A percentile compares a stretch with the other conserved stretches of the same genome.
phyloP scores from a whole-genome alignment of 1,140 invertebrate genomes.

The Helicoverpa armigera region DNA sequence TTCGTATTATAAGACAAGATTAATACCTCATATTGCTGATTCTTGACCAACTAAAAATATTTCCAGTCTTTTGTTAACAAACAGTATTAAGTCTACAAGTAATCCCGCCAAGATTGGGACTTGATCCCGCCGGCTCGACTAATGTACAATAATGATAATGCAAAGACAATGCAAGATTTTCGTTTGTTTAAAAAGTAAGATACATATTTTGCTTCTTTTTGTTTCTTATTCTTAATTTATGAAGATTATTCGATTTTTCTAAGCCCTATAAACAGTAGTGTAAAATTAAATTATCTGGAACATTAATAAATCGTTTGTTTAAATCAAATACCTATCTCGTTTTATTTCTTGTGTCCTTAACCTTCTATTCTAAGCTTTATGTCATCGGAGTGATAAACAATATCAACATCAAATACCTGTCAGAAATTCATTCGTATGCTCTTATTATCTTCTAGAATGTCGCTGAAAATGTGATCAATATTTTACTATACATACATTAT shows the following conservation, averaged over 20 bases:
- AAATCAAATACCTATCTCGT: slow-evolving; percentile 49
- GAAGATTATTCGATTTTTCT: slow-evolving; percentile 23
- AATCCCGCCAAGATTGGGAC: slow-evolving; percentile 2
- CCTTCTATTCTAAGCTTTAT: too few relatives aligned
- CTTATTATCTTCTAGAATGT: too few relatives aligned
- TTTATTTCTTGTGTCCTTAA: slow-evolving; percentile 36
- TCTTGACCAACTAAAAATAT: neutral
- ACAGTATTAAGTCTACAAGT: neutral
- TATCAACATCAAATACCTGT: neutral
- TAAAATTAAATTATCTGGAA: slow-evolving; percentile 57
- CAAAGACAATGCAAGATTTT: slow-evolving; percentile 45
- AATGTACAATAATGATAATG: slow-evolving; percentile 38
- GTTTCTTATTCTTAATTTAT: slow-evolving; percentile 6
- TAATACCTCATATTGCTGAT: neutral
- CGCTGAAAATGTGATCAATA: too few relatives aligned
- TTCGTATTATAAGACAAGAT: neutral
- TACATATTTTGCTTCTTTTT: slow-evolving; percentile 25
- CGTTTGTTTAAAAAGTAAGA: slow-evolving; percentile 15
- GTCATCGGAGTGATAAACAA: too few relatives aligned
- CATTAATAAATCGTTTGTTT: slow-evolving; percentile 79
- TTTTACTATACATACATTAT: too few relatives aligned
- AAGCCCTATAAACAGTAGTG: slow-evolving; percentile 68
- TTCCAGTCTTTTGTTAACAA: neutral
- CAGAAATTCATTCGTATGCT: neutral
- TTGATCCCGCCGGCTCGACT: neutral